Percentiles rank a stretch among this genome's conserved stretches.
phyloP scores from a whole-genome alignment of 2,113 vertebrate species.

The pig (Sus scrofa) region T2T-Sscrofa CM000821.6:16036501-16037000 shows the following conservation, averaged over 20 bases:
- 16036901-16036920: neutral
- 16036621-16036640: neutral
- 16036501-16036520: neutral
- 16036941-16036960: neutral
- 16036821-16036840: constrained; percentile 25
- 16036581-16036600: neutral
- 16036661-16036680: neutral
- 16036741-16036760: neutral
- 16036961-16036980: neutral
- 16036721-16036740: constrained; percentile 32
- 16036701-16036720: neutral
- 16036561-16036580: neutral
- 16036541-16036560: neutral
- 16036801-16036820: neutral
- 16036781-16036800: neutral
- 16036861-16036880: neutral
- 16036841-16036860: neutral
- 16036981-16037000: neutral
- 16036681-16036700: neutral
- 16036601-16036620: neutral
- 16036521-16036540: neutral
- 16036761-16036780: neutral
- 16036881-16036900: constrained; percentile 1
- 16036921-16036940: neutral
- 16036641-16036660: neutral